Evolutionary conservation across 2,888 invertebrate genomes (phyloP).

Genomic region (Aromia moschata): DNA sequence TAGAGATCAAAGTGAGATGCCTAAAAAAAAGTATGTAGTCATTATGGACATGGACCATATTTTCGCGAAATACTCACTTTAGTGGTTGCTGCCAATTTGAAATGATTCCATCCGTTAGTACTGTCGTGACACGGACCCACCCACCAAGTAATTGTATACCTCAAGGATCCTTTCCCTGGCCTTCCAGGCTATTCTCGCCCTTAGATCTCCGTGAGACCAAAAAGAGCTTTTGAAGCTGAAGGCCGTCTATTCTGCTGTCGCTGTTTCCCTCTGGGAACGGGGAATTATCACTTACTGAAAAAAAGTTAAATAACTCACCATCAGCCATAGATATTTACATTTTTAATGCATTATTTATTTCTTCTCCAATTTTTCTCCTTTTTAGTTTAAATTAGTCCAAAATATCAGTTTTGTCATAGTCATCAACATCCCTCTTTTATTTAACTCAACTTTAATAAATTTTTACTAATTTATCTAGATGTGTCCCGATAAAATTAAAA

Average conservation of each 20-base stretch:
- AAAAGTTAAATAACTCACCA: too few relatives aligned
- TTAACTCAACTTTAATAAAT: too few relatives aligned
- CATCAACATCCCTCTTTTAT: too few relatives aligned
- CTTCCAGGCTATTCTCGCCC: slow-evolving; percentile 58
- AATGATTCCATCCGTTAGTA: slow-evolving; percentile 59
- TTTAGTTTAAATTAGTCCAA: too few relatives aligned
- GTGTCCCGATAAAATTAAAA: too few relatives aligned
- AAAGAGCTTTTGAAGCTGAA: slow-evolving; percentile 56
- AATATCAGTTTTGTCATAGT: too few relatives aligned
- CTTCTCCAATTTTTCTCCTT: too few relatives aligned
- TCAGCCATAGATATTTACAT: too few relatives aligned
- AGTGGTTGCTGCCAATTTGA: slow-evolving; percentile 66
- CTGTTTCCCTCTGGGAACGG: slow-evolving; percentile 16
- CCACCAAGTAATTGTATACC: slow-evolving; percentile 60
- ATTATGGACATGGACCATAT: neutral
- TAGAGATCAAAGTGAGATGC: slow-evolving; percentile 67
- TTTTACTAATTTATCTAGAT: too few relatives aligned
- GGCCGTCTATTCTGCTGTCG: slow-evolving; percentile 50
- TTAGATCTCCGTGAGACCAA: slow-evolving; percentile 56
- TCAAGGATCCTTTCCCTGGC: slow-evolving; percentile 43
- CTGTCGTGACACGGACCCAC: slow-evolving; percentile 58
- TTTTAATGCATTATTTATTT: too few relatives aligned
- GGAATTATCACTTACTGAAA: slow-evolving; percentile 26
- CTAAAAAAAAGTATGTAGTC: slow-evolving; percentile 59
- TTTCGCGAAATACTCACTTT: slow-evolving; percentile 60